Evolutionary conservation across 2,113 vertebrate species (phyloP).

Genomic region (Daboia siamensis): DNA sequence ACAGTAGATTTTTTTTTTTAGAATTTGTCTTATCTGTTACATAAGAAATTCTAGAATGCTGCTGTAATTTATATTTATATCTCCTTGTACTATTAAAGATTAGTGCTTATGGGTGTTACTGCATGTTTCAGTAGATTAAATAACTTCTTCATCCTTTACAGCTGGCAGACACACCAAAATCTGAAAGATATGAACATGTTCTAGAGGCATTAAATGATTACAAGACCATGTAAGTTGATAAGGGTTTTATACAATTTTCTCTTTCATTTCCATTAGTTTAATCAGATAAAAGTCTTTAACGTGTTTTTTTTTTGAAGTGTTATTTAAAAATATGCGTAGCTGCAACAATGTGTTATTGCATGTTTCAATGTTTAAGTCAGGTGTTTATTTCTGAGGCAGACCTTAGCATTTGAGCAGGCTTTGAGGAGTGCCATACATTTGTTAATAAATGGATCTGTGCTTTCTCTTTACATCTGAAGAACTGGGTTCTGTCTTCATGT

Average conservation of each 20-base stretch:
- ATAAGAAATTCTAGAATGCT: conserved; percentile 6
- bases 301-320: background rate
- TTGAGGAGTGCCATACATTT: background rate
- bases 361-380: background rate
- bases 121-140: conserved; percentile 54
- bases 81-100: background rate
- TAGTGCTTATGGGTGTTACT: background rate
- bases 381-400: fast-evolving
- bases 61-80: background rate
- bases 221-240: conserved; percentile 86
- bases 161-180: conserved; percentile 87
- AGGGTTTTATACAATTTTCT: conserved; percentile 7
- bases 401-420: conserved; percentile 18
- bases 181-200: conserved; percentile 87
- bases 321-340: background rate
- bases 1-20: background rate
- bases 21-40: background rate
- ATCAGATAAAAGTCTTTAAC: background rate
- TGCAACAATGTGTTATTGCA: background rate
- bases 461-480: background rate
- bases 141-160: conserved; percentile 74
- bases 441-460: background rate
- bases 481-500: conserved; percentile 19
- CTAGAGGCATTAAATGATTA: conserved; percentile 93
- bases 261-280: background rate